Evolutionary conservation across 2,113 vertebrate species (phyloP), one percentile per base, ranked within the genome.

Genomic region (Festucalex cinctus): DNA sequence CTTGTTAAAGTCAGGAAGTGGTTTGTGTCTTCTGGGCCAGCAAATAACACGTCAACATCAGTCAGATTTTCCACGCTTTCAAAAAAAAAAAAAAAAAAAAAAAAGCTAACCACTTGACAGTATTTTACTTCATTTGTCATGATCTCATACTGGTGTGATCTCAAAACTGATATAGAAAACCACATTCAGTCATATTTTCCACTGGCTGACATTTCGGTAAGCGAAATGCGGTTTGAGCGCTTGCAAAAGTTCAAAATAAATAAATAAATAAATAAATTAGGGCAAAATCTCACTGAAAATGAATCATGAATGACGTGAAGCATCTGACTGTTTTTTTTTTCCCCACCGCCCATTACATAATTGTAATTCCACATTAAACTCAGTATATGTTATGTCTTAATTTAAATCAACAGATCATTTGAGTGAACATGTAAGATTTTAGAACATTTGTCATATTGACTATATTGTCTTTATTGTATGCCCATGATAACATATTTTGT

Each of bases 61-160:
- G 74, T 91, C 87, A 89, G 62, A 73, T 82, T 91, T 91, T 91
- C 89, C 91, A 86, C 83, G 16, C 66, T 24, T 48, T 71, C 2
- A 32, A 32, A 32, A 72, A 59, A 49, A 58, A 65, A 37, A 46
- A 63, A 49, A 57, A 64, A 44, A 41, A 41, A 12, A 41, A 60
- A 56, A 68, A 68, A 49, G 9, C 44, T 16, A 81, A 76, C 74
- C 80, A 77, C 76, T 63, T 79, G 59, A 63, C 66, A 75, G 37
- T 70, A 66, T 82, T 73, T 81, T 20, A 77, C 71, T 76, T 80
- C 63, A 77, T 69, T 72, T 85, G 81, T 82, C 85, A 80, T 84
- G 77, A 85, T 86, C 83, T 83, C 63, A 56, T 73, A 57, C 63
- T n/a, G 51, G 60, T 66, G 74, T 54, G 70, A 84, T 75, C 61